A percentile compares a stretch with the other conserved stretches of the same genome.
Evolutionary conservation across 2,113 vertebrate species (phyloP).

Genomic region (Climacteris rufus): DNA sequence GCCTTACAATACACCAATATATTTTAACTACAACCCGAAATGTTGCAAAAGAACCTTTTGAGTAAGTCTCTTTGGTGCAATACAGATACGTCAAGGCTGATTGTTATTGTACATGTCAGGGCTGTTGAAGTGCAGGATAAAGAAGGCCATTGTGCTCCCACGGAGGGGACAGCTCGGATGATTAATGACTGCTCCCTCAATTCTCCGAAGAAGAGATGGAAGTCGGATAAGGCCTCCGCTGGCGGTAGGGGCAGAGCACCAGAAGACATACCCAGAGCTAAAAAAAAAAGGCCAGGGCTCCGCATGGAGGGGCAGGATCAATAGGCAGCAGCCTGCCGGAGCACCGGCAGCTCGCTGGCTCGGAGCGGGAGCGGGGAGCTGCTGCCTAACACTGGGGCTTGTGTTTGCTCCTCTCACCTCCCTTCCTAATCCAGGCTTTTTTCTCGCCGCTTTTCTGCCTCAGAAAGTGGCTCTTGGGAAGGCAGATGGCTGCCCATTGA

Average conservation of each 20-base stretch:
- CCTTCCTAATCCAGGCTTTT: not conserved
- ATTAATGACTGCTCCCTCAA: conserved; percentile 69
- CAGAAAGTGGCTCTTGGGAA: not conserved
- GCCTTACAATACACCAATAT: conserved; percentile 33
- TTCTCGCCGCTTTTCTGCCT: not conserved
- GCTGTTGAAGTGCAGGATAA: conserved; percentile 63
- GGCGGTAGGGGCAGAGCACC: conserved; percentile 10
- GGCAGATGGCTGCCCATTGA: not conserved
- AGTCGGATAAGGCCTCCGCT: conserved; percentile 52
- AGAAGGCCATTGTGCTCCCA: conserved; percentile 68
- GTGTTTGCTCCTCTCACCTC: not conserved
- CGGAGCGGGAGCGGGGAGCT: not conserved
- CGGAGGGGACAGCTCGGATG: conserved; percentile 58
- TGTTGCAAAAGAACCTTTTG: conserved; percentile 47
- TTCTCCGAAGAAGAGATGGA: conserved; percentile 67
- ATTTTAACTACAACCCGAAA: conserved; percentile 21
- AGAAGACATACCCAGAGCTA: not conserved
- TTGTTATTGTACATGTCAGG: conserved; percentile 69
- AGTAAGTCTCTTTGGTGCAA: conserved; percentile 40
- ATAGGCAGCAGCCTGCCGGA: not conserved
- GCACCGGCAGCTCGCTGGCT: not conserved
- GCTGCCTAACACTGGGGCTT: not conserved
- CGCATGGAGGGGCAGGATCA: not conserved
- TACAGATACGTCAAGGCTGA: conserved; percentile 60
- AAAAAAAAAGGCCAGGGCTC: not conserved